Percentiles rank a stretch among this genome's conserved stretches.
These are phyloP conservation scores for Malurus elegans DNA, from an alignment of 2,113 vertebrate genomes.

Conservation along the genomic window DNA sequence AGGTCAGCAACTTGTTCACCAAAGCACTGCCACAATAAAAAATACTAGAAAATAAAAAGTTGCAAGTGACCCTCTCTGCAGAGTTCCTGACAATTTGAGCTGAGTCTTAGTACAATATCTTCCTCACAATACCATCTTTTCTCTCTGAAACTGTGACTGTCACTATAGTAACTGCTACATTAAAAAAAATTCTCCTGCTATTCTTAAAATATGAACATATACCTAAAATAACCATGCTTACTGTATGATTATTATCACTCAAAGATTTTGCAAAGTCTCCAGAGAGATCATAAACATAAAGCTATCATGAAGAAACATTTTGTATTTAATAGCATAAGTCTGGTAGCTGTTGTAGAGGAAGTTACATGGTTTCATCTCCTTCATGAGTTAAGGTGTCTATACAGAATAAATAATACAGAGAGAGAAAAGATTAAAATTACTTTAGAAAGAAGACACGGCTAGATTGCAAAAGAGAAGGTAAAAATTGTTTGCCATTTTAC, in stretches of 20 bases:
- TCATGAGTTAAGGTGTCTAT: background rate
- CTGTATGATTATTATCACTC: background rate
- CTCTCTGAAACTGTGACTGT: conserved; percentile 31
- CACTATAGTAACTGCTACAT: conserved; percentile 57
- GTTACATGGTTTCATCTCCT: background rate
- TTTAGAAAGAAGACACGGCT: background rate
- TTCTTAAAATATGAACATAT: conserved; percentile 42
- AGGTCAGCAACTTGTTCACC: background rate
- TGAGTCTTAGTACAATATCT: conserved; percentile 18
- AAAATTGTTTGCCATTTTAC: background rate
- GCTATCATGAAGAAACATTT: background rate
- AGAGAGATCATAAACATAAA: conserved; percentile 1
- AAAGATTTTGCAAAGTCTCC: background rate
- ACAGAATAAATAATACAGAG: background rate
- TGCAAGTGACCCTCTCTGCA: background rate
- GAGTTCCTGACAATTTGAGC: background rate
- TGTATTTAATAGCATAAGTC: background rate
- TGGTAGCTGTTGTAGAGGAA: background rate
- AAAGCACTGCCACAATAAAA: background rate
- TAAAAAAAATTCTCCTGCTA: conserved; percentile 6
- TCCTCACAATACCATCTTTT: conserved; percentile 15
- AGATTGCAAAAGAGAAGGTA: background rate
- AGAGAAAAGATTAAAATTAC: background rate
- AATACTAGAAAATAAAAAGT: background rate
- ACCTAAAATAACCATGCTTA: conserved; percentile 28